Percentiles rank a stretch among this genome's conserved stretches.
These are phyloP conservation scores for Tetraneura akinire DNA, from an alignment of 1,140 invertebrate species.

Conservation along the genomic window DNA sequence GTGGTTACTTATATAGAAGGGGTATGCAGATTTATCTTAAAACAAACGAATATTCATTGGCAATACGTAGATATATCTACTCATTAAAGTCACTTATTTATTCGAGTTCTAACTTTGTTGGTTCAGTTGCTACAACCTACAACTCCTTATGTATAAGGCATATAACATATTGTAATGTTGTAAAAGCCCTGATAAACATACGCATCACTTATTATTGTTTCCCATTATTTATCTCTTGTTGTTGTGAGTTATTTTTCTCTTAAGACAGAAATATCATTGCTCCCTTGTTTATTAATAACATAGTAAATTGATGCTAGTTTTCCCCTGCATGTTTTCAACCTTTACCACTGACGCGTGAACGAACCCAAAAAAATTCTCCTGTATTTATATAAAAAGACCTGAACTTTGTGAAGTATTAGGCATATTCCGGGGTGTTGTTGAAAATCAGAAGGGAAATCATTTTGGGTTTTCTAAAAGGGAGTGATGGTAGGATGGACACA, in stretches of 20 bases:
- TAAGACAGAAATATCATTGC: slow-evolving; percentile 3
- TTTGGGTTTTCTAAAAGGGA: slow-evolving; percentile 14
- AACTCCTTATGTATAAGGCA: background rate
- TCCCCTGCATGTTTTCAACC: background rate
- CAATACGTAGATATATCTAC: background rate
- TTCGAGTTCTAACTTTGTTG: background rate
- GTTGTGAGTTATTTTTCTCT: background rate
- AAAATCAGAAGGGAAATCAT: slow-evolving; percentile 47
- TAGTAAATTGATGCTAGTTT: background rate
- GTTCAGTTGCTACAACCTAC: background rate
- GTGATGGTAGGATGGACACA: slow-evolving; percentile 25
- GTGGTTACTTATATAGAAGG: too few relatives aligned
- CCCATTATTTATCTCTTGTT: background rate
- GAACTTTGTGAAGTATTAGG: slow-evolving; percentile 22
- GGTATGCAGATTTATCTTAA: background rate
- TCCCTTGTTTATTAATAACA: slow-evolving; percentile 5
- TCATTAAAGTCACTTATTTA: slow-evolving; percentile 6
- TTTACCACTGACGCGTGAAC: slow-evolving; percentile 5
- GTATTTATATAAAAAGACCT: slow-evolving; percentile 19
- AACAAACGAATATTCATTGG: background rate
- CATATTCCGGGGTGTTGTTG: slow-evolving; percentile 8
- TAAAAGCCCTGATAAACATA: background rate
- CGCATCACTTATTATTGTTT: background rate
- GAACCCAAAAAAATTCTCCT: background rate
- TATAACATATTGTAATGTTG: background rate